A percentile compares a stretch with the other conserved stretches of the same genome.
phyloP scores from a whole-genome alignment of 2,113 vertebrate genomes.

The Acinonyx jubatus region DNA sequence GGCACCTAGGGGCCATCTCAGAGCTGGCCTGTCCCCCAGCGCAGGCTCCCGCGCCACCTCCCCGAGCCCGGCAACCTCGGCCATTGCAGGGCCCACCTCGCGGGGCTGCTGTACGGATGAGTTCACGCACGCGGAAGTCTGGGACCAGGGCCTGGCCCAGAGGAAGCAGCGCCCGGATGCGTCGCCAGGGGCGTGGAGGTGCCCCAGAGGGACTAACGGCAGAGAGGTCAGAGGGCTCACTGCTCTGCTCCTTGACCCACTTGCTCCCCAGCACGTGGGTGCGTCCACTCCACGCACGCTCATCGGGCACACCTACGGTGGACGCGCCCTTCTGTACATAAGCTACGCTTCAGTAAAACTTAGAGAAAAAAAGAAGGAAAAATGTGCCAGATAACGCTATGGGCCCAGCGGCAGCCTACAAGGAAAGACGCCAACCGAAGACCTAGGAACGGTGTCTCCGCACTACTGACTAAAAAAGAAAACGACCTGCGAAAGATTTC shows the following conservation, averaged over 20 bases:
- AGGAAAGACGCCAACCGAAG: background rate
- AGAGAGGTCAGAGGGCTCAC: background rate
- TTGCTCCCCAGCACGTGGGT: background rate
- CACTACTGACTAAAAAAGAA: background rate
- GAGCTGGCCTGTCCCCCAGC: background rate
- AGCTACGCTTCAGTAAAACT: accelerated
- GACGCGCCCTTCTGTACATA: accelerated
- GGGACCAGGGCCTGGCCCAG: background rate
- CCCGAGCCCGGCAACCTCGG: background rate
- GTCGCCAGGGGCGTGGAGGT: background rate
- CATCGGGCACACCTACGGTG: background rate
- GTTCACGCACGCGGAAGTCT: accelerated
- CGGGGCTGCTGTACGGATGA: background rate
- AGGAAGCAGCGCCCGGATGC: background rate
- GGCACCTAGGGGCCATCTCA: too few relatives aligned
- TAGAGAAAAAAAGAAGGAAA: too few relatives aligned
- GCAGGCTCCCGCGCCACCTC: background rate
- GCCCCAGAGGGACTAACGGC: background rate
- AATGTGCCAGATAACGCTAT: accelerated
- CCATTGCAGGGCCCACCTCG: accelerated
- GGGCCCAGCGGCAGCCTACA: background rate
- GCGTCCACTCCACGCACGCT: too few relatives aligned
- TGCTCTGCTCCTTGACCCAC: background rate
- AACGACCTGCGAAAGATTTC: background rate
- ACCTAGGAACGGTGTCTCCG: background rate